Conservation (phyloP, 2,888 invertebrate genomes). For the Pammene aurita region DNA sequence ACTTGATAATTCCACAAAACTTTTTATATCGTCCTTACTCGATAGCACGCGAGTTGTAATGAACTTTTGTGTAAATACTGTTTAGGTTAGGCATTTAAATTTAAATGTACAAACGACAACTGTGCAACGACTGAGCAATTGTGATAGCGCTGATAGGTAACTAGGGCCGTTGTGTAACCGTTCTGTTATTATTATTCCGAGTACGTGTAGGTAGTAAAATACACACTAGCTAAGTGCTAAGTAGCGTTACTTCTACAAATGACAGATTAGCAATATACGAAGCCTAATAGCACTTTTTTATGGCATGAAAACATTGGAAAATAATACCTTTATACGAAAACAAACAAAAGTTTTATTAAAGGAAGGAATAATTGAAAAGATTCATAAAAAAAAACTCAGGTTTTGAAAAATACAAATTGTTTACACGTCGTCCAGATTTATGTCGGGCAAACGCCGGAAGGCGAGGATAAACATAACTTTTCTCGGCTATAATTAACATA, state of each 20-base stretch:
- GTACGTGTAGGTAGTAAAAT: neutral
- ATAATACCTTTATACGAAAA: neutral
- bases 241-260: neutral
- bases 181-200: slow-evolving; percentile 18
- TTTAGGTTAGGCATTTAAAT: slow-evolving; percentile 10
- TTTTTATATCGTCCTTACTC: slow-evolving; percentile 43
- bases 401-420: slow-evolving; percentile 54
- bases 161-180: slow-evolving; percentile 43
- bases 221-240: neutral
- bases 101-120: slow-evolving; percentile 36
- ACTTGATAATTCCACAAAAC: slow-evolving; percentile 57
- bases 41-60: slow-evolving; percentile 41
- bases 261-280: neutral
- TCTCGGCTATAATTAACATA: slow-evolving; percentile 65
- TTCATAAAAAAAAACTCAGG: slow-evolving; percentile 12
- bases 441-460: slow-evolving; percentile 62
- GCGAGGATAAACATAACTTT: slow-evolving; percentile 63
- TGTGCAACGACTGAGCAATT: slow-evolving; percentile 55
- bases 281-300: neutral
- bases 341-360: slow-evolving; percentile 3
- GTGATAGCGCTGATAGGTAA: slow-evolving; percentile 49
- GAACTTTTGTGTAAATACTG: slow-evolving; percentile 48
- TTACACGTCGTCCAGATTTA: slow-evolving; percentile 62
- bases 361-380: slow-evolving; percentile 16
- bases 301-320: neutral